Evolutionary conservation across 2,888 invertebrate genomes (phyloP), one percentile per base, ranked within the genome.

Genomic region (Xanthorhoe designata): DNA sequence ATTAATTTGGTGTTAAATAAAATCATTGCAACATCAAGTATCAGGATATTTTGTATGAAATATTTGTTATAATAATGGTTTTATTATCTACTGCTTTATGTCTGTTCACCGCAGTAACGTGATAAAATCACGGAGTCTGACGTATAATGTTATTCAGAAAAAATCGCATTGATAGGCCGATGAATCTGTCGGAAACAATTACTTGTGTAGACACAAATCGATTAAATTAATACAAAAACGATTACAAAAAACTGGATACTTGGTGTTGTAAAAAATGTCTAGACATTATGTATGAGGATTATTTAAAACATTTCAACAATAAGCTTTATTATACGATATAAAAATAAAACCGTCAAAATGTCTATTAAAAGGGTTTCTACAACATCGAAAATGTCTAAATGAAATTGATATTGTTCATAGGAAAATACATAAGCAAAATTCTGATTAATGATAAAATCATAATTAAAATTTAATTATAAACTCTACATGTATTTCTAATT

Each of bases 391-490:
- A 52, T 57, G n/a, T 45, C 60, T 67, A 55, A 52, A 63, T 51
- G 24, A 29, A 42, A 62, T 56, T 35, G 8, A 35, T 79, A 78
- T 78, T 83, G 78, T 84, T 81, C 75, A 81, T 54, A 62, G 78
- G 77, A 79, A 79, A 80, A 85, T 85, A 71, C 80, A 87, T 83
- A 87, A 88, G 85, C 78, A 74, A 83, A 78, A 76, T 58, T 77
- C 79, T 82, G 83, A 74, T 68, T 79, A 78, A 49, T 58, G 76
- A 76, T 61, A 61, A 76, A 63, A 61, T 62, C 50, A 61, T 61
- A 19, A 18, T 56, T n/a, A 51, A 17, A 57, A 38, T 24, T 32
- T 18, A 54, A 72, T 76, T 79, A 80, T 75, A 79, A 78, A 79
- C 70, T 82, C 85, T 83, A 87, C 86, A 78, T 74, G 80, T 80